phyloP scores from a whole-genome alignment of 1,140 invertebrate species.

The Hydropsyche tenuis region DNA sequence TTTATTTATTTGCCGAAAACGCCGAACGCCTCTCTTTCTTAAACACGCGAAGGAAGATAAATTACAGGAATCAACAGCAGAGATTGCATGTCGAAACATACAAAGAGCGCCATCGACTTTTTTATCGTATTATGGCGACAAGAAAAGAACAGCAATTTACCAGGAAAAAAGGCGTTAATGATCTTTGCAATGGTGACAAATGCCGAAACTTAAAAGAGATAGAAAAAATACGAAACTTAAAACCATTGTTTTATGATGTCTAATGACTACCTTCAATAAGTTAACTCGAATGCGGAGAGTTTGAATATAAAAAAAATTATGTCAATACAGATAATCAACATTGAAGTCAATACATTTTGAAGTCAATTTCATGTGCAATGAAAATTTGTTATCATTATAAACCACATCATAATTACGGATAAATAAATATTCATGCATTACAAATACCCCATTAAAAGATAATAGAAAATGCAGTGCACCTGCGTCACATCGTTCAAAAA shows the following conservation, averaged over 20 bases:
- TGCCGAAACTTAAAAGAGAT: not conserved
- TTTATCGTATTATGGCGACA: constrained; percentile 15
- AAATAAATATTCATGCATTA: too few species aligned
- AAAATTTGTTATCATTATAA: too few species aligned
- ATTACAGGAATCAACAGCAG: constrained; percentile 22
- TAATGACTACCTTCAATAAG: too few species aligned
- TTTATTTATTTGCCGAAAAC: constrained; percentile 20
- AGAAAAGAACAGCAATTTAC: constrained; percentile 17
- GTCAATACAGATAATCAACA: too few species aligned
- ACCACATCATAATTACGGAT: too few species aligned
- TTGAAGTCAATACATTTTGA: too few species aligned
- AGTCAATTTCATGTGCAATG: too few species aligned
- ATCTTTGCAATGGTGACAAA: not conserved
- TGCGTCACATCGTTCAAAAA: not conserved
- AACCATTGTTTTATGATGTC: not conserved
- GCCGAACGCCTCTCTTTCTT: not conserved
- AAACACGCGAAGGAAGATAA: constrained; percentile 18
- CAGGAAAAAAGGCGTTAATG: not conserved
- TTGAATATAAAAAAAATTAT: too few species aligned
- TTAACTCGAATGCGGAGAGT: too few species aligned
- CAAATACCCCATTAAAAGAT: too few species aligned
- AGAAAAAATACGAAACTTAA: not conserved
- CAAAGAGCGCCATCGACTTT: constrained; percentile 17
- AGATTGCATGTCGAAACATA: constrained; percentile 22
- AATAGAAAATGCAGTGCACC: not conserved